phyloP scores from a whole-genome alignment of 2,888 invertebrate genomes.

The Cynaeus angustus region DNA sequence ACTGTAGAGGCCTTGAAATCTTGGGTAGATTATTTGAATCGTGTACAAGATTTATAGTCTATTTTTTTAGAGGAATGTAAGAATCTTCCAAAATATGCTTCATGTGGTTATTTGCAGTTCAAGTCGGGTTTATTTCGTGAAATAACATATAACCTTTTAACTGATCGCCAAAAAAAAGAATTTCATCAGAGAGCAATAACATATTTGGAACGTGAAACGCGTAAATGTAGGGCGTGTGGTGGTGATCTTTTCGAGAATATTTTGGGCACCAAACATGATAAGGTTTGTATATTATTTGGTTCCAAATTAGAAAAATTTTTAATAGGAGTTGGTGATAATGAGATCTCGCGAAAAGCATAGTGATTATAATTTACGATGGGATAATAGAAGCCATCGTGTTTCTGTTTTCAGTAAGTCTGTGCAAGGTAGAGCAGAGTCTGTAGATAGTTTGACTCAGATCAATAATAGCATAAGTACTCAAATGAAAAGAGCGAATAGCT shows the following conservation, averaged over 20 bases:
- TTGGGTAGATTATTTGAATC: not conserved
- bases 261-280: constrained; percentile 68
- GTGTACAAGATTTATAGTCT: not conserved
- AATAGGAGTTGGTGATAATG: not conserved
- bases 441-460: no score
- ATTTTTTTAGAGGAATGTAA: constrained; percentile 70
- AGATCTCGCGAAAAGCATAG: not conserved
- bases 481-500: no score
- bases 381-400: no score
- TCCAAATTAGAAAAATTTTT: not conserved
- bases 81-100: constrained; percentile 77
- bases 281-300: not conserved
- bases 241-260: constrained; percentile 74
- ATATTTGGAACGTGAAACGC: constrained; percentile 76
- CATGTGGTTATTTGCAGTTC: constrained; percentile 78
- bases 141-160: constrained; percentile 77
- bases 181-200: constrained; percentile 76
- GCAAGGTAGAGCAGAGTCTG: no score
- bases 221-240: constrained; percentile 76
- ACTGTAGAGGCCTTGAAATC: constrained; percentile 65
- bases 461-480: no score
- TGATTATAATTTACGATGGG: no score
- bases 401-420: no score
- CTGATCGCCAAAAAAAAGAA: constrained; percentile 77
- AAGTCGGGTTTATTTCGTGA: constrained; percentile 75